Evolutionary conservation across 2,888 invertebrate species (phyloP).

Genomic region (Chaetoderma sp.): DNA sequence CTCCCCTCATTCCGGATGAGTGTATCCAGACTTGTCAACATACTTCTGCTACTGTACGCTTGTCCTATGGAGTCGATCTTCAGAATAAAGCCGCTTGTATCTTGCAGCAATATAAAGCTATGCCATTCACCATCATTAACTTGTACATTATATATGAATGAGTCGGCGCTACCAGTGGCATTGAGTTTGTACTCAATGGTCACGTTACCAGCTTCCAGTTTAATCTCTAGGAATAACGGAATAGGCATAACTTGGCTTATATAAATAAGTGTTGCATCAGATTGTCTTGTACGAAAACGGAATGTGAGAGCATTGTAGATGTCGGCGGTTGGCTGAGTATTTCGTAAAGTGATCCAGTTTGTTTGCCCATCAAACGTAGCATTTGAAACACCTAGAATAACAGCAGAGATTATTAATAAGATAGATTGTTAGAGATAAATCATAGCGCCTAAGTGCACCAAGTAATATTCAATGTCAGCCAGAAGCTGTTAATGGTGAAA

Average conservation of each 20-base stretch:
- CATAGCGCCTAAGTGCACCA: too few relatives aligned
- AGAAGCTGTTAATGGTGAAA: too few relatives aligned
- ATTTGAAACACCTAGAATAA: constrained; percentile 76
- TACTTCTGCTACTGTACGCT: too few relatives aligned
- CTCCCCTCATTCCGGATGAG: constrained; percentile 23
- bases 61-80: too few relatives aligned
- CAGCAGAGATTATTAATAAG: neutral
- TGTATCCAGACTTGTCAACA: too few relatives aligned
- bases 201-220: constrained; percentile 42
- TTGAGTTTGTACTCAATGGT: constrained; percentile 42
- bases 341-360: constrained; percentile 76
- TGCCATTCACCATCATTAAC: constrained; percentile 49
- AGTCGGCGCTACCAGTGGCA: constrained; percentile 14
- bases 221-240: constrained; percentile 40
- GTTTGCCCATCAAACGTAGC: constrained; percentile 86
- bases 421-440: neutral
- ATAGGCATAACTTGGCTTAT: constrained; percentile 66
- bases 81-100: constrained; percentile 25
- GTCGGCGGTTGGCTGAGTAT: constrained; percentile 74
- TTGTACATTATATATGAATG: constrained; percentile 13
- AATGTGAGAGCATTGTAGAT: constrained; percentile 65
- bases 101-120: constrained; percentile 30
- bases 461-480: too few relatives aligned
- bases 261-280: constrained; percentile 83
- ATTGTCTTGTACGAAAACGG: constrained; percentile 67